These are phyloP conservation scores for Dioctria linearis DNA, from an alignment of 2,888 invertebrate species.

Conservation along the genomic window DNA sequence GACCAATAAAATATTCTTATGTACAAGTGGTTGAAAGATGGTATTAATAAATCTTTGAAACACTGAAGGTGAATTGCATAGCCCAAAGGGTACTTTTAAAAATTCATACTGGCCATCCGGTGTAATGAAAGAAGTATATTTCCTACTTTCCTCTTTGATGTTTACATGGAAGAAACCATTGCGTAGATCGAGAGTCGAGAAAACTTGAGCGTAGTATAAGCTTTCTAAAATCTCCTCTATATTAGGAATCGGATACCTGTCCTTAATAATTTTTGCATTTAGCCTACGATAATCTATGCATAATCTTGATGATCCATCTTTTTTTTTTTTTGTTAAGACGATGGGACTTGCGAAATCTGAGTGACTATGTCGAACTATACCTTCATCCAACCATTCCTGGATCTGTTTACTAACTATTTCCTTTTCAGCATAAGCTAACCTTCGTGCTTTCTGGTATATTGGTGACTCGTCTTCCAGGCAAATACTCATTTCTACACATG, in stretches of 20 bases:
- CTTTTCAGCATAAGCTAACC: not conserved
- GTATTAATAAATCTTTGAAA: not conserved
- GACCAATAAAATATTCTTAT: not conserved
- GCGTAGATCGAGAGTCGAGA: too few relatives aligned
- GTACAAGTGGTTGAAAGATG: not conserved
- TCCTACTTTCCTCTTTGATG: not conserved
- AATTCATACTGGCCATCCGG: not conserved
- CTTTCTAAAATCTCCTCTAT: not conserved
- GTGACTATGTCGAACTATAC: not conserved
- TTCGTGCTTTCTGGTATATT: not conserved
- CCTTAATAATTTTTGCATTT: not conserved
- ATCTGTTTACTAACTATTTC: not conserved
- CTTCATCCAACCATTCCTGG: not conserved
- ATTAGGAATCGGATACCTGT: not conserved
- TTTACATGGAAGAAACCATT: too few relatives aligned
- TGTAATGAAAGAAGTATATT: not conserved
- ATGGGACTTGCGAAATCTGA: too few relatives aligned
- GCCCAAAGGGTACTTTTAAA: not conserved
- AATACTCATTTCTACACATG: not conserved
- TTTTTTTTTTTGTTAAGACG: not conserved
- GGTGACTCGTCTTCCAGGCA: not conserved
- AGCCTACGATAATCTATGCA: not conserved
- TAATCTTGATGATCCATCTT: not conserved
- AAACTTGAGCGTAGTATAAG: not conserved
- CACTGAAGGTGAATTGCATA: not conserved